Conservation (phyloP, 2,797 vertebrate species). For the Apogon talboti region DNA sequence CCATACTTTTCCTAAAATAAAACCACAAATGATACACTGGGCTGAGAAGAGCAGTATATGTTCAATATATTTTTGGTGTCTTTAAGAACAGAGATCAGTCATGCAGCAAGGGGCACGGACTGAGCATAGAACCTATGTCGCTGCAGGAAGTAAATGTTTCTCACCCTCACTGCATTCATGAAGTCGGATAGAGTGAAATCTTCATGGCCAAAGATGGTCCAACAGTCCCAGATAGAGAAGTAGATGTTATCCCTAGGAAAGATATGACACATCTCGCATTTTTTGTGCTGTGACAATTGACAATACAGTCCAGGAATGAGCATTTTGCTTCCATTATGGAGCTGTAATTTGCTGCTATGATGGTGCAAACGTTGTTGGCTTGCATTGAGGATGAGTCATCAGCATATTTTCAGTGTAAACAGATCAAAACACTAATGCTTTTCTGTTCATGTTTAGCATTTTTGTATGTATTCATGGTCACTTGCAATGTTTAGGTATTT, state of each 20-base stretch:
- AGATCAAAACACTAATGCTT: constrained; percentile 6
- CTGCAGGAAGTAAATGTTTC: constrained; percentile 37
- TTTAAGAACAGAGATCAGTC: too few species aligned
- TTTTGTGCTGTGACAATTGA: constrained; percentile 2
- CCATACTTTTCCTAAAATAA: constrained; percentile 92
- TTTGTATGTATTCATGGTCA: too few species aligned
- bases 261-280: not conserved
- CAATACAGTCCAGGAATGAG: not conserved
- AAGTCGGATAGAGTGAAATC: constrained; percentile 97
- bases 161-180: constrained; percentile 95
- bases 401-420: not conserved
- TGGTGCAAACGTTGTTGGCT: not conserved
- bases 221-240: constrained; percentile 98
- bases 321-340: not conserved
- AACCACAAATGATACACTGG: not conserved
- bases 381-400: not conserved
- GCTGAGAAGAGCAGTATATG: not conserved
- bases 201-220: constrained; percentile 92
- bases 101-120: too few species aligned
- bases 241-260: constrained; percentile 90
- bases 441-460: too few species aligned
- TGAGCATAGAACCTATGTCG: too few species aligned
- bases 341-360: not conserved
- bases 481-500: not conserved
- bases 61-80: too few species aligned